A percentile compares a stretch with the other conserved stretches of the same genome.
Evolutionary conservation across 30 jellyfish, hydroid and myxozoan genomes (phyloP).

Genomic region (Cassiopea xamachana): DNA sequence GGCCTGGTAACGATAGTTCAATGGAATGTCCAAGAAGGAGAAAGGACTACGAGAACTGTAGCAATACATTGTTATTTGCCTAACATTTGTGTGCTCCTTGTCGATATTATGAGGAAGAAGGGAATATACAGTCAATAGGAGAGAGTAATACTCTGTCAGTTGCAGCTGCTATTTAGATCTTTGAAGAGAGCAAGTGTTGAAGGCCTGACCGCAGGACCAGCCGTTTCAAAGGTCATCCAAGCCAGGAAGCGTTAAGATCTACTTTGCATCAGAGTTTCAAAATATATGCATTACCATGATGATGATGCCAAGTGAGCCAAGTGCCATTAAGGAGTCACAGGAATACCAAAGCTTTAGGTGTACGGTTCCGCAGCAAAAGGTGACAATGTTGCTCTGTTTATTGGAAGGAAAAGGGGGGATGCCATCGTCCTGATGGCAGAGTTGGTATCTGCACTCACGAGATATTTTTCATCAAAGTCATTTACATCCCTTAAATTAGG

Average conservation of each 20-base stretch:
- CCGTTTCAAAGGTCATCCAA: too few relatives aligned
- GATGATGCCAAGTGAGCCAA: slow-evolving; percentile 85
- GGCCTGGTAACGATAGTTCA: not conserved
- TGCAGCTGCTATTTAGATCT: not conserved
- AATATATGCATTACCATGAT: too few relatives aligned
- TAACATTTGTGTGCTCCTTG: not conserved
- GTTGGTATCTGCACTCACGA: not conserved
- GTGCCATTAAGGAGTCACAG: slow-evolving; percentile 89
- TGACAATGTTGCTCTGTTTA: not conserved
- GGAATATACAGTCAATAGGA: not conserved
- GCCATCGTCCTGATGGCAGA: too few relatives aligned
- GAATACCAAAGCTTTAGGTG: slow-evolving; percentile 96
- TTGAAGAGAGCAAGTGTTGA: not conserved
- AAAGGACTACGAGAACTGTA: too few relatives aligned
- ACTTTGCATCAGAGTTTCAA: too few relatives aligned
- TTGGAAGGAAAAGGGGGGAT: not conserved
- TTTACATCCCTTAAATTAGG: too few relatives aligned
- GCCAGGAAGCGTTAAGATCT: too few relatives aligned
- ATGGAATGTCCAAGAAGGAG: too few relatives aligned
- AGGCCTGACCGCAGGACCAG: too few relatives aligned
- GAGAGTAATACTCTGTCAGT: not conserved
- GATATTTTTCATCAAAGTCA: too few relatives aligned
- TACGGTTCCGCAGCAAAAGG: slow-evolving; percentile 97
- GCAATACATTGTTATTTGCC: not conserved
- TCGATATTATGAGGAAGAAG: not conserved